Conservation (phyloP, 1,140 invertebrate genomes). For the Papilio polytes region DNA sequence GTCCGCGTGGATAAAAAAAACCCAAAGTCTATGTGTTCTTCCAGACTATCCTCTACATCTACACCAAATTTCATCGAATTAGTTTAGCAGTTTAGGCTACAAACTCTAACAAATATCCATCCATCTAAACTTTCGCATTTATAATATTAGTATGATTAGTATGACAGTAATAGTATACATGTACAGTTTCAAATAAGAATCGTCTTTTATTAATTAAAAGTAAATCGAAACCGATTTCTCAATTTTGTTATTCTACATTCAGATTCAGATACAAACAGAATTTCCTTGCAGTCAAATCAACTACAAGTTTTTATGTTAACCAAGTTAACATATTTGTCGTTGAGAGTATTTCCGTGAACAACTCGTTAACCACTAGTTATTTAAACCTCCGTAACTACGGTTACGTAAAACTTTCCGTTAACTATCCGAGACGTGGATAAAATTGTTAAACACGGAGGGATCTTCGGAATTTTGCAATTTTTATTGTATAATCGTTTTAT, state of each 20-base stretch:
- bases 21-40: too few relatives aligned
- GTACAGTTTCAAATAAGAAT: too few relatives aligned
- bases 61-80: too few relatives aligned
- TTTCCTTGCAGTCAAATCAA: not conserved
- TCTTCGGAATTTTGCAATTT: not conserved
- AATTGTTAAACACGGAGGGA: not conserved
- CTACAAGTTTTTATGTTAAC: conserved; percentile 20
- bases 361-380: conserved; percentile 5
- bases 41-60: too few relatives aligned
- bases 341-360: conserved; percentile 2
- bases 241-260: not conserved
- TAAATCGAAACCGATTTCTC: too few relatives aligned
- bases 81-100: too few relatives aligned
- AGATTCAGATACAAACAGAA: not conserved
- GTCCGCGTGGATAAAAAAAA: too few relatives aligned
- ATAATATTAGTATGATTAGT: too few relatives aligned
- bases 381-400: conserved; percentile 10
- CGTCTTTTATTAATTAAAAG: too few relatives aligned
- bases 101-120: too few relatives aligned
- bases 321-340: conserved; percentile 19
- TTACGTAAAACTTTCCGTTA: conserved; percentile 19
- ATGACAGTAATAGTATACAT: too few relatives aligned
- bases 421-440: conserved; percentile 6
- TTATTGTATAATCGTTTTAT: not conserved
- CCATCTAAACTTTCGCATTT: too few relatives aligned